phyloP scores from a whole-genome alignment of 2,113 vertebrate species.

The Dendrocopos noguchii region DNA sequence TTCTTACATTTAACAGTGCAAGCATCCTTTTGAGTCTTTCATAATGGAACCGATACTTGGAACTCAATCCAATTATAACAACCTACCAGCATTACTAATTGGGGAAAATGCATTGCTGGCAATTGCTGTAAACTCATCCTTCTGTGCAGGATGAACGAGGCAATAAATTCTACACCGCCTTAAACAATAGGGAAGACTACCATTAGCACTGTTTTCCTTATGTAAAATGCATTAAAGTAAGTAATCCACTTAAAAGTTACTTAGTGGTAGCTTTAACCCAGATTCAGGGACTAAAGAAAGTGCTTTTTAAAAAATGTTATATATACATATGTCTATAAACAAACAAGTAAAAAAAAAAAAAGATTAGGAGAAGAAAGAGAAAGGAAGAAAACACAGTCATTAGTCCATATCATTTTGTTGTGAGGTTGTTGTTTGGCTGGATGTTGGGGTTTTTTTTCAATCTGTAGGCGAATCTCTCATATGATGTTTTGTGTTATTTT shows the following conservation, averaged over 20 bases:
- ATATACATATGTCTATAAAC: no score
- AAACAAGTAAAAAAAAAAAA: not conserved
- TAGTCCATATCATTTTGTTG: not conserved
- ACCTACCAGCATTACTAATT: constrained; percentile 56
- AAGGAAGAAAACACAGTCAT: not conserved
- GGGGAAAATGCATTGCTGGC: constrained; percentile 45
- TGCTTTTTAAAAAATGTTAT: not conserved
- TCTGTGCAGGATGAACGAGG: constrained; percentile 38
- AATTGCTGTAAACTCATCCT: constrained; percentile 52
- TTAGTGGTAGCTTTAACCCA: constrained; percentile 55
- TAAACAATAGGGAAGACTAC: constrained; percentile 49
- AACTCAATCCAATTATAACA: constrained; percentile 66
- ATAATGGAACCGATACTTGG: constrained; percentile 59
- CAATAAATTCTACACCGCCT: constrained; percentile 49
- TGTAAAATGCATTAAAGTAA: constrained; percentile 74
- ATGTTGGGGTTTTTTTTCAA: not conserved
- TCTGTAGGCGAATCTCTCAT: not conserved
- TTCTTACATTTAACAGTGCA: not conserved
- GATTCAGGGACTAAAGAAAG: constrained; percentile 53
- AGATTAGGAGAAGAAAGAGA: not conserved
- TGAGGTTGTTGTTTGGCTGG: not conserved
- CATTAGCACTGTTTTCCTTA: constrained; percentile 67
- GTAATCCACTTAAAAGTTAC: constrained; percentile 66
- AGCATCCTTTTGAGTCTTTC: constrained; percentile 28
- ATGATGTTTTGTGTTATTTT: not conserved